Conservation (phyloP, 2,113 vertebrate genomes). For the Anhinga rufa region DNA sequence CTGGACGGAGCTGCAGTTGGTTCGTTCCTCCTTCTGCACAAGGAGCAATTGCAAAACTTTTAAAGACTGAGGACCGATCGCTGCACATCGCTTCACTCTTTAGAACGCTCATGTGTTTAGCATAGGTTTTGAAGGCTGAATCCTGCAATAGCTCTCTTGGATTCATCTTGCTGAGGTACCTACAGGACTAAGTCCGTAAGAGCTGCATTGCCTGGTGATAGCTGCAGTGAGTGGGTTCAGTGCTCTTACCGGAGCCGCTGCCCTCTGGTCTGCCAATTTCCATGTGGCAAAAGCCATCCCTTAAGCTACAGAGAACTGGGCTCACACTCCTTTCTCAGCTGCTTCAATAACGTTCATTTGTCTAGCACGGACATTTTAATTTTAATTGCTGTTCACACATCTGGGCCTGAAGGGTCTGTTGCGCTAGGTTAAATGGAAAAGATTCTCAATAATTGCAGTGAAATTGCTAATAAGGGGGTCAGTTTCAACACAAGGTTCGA, state of each 20-base stretch:
- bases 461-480: background rate
- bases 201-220: background rate
- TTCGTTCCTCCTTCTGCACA: background rate
- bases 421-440: background rate
- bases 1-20: background rate
- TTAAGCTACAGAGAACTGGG: background rate
- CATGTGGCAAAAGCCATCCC: background rate
- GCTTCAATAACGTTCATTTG: background rate
- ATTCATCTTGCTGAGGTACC: background rate
- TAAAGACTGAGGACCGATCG: background rate
- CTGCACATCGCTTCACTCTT: background rate
- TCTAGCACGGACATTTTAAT: background rate
- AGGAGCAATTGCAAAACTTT: background rate
- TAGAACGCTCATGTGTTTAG: fast-evolving
- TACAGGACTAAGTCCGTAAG: fast-evolving
- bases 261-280: background rate
- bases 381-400: background rate
- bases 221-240: background rate
- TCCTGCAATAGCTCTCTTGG: background rate
- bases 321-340: background rate
- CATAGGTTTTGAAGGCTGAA: background rate
- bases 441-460: background rate
- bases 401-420: background rate
- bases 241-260: background rate
- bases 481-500: background rate